These are phyloP conservation scores for Lissocephala sabroskyi DNA, from an alignment of 2,888 invertebrate genomes.

Conservation along the genomic window DNA sequence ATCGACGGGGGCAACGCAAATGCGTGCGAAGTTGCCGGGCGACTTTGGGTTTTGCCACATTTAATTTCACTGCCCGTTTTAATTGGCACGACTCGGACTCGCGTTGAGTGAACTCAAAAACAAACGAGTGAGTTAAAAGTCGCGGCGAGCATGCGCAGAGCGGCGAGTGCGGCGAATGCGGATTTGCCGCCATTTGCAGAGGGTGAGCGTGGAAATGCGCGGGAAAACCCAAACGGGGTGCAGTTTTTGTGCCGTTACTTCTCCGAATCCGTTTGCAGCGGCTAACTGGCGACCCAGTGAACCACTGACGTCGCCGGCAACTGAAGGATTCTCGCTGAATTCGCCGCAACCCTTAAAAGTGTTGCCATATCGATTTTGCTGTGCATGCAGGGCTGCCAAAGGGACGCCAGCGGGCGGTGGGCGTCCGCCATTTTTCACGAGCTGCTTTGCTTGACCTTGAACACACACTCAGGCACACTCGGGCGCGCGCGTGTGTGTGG, in stretches of 20 bases:
- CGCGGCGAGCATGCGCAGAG: constrained; percentile 24
- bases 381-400: too few relatives aligned
- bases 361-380: constrained; percentile 56
- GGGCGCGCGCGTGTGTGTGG: constrained; percentile 24
- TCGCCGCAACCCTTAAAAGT: constrained; percentile 64
- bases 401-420: constrained; percentile 9
- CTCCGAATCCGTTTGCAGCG: constrained; percentile 5
- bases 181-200: constrained; percentile 10
- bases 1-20: constrained; percentile 5
- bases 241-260: too few relatives aligned
- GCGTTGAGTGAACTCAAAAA: background rate
- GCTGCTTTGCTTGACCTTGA: constrained; percentile 56
- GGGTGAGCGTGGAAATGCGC: constrained; percentile 48
- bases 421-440: constrained; percentile 27
- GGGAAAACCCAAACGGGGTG: constrained; percentile 48
- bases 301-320: constrained; percentile 33
- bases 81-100: background rate
- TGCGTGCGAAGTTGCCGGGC: too few relatives aligned
- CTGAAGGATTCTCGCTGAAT: constrained; percentile 22
- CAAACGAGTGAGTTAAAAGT: constrained; percentile 1
- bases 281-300: constrained; percentile 58
- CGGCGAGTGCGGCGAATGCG: background rate
- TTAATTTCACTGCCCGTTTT: background rate
- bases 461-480: constrained; percentile 39
- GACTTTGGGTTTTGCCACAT: constrained; percentile 27